These are phyloP conservation scores for Leptinotarsa undecemlineata DNA, from an alignment of 1,140 invertebrate genomes.

Conservation along the genomic window DNA sequence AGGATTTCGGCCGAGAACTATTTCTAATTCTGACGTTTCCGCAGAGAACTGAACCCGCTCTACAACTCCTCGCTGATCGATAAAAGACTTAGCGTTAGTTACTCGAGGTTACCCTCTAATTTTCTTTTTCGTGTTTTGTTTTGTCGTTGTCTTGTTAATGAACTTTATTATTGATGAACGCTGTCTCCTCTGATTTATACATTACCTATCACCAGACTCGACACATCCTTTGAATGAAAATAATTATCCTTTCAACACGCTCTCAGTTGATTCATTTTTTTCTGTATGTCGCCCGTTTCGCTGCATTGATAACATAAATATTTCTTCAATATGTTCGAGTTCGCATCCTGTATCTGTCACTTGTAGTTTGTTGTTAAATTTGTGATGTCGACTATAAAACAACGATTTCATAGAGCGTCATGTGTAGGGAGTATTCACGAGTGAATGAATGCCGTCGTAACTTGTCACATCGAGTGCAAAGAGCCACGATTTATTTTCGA, in stretches of 20 bases:
- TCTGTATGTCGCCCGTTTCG: no score
- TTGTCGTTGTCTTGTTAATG: no score
- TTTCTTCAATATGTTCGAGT: neutral
- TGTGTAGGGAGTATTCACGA: conserved; percentile 14
- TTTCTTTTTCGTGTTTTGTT: no score
- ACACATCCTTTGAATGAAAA: neutral
- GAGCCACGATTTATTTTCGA: conserved; percentile 19
- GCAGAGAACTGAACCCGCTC: no score
- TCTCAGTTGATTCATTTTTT: neutral
- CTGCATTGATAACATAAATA: neutral
- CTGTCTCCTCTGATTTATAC: no score
- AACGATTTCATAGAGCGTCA: neutral
- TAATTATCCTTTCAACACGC: neutral
- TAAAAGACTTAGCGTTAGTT: no score
- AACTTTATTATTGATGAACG: no score
- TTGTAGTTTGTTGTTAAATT: neutral
- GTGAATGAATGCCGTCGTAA: conserved; percentile 20
- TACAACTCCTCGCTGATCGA: no score
- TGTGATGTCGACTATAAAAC: neutral
- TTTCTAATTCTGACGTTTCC: no score
- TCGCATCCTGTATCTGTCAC: conserved; percentile 1
- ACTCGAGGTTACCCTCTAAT: no score
- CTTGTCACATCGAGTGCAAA: conserved; percentile 16
- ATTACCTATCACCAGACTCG: no score
- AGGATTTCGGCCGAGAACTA: no score